Percentiles rank a stretch among this genome's conserved stretches.
Conservation (phyloP, 2,113 vertebrate species). For the Lophius piscatorius region DNA sequence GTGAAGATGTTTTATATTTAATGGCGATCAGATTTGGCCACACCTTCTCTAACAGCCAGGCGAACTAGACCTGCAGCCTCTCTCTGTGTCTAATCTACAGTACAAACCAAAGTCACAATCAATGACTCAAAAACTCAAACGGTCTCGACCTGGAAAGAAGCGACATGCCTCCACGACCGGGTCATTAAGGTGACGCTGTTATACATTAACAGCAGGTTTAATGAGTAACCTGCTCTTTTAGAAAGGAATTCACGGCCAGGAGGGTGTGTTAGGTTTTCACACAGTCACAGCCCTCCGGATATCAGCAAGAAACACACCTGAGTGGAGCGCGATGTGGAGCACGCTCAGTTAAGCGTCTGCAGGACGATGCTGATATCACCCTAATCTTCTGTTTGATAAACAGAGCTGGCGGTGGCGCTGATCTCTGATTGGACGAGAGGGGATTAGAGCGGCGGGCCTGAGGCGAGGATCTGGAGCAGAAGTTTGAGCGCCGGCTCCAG, state of each 20-base stretch:
- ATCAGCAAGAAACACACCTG: not conserved
- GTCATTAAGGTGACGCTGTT: not conserved
- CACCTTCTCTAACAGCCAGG: too few relatives aligned
- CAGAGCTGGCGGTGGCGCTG: conserved; percentile 3
- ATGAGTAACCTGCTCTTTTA: conserved; percentile 22
- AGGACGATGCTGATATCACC: conserved; percentile 17
- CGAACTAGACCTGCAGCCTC: too few relatives aligned
- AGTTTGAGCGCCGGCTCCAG: conserved; percentile 3
- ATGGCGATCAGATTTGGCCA: too few relatives aligned
- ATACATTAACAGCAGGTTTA: conserved; percentile 32
- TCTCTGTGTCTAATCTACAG: too few relatives aligned
- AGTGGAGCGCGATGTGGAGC: not conserved
- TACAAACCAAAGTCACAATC: too few relatives aligned
- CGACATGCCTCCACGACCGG: too few relatives aligned
- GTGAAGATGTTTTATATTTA: too few relatives aligned
- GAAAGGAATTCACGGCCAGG: not conserved
- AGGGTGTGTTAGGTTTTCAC: conserved; percentile 28
- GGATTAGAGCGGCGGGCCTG: conserved; percentile 38
- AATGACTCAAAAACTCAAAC: too few relatives aligned
- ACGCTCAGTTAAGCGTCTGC: conserved; percentile 3
- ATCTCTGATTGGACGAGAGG: conserved; percentile 32
- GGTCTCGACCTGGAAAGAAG: too few relatives aligned
- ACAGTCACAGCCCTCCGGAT: not conserved
- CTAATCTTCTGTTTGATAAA: conserved; percentile 57
- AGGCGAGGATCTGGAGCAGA: conserved; percentile 4